Base-by-base conservation (phyloP, 1,140 invertebrate species). In the Drosophila ironensis region DNA sequence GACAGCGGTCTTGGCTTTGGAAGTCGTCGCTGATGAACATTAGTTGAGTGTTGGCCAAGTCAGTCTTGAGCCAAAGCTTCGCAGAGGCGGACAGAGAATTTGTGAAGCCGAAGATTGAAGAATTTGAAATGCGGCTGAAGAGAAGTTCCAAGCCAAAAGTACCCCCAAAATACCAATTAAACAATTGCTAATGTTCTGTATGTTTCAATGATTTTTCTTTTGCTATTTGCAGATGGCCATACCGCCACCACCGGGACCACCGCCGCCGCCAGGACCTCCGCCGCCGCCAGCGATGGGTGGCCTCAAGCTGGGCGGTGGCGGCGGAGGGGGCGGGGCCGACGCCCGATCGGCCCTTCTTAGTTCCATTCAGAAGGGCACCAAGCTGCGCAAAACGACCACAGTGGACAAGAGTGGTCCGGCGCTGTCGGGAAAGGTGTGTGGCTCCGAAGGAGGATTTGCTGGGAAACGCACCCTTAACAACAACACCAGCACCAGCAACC, bases 331-430 rank as follows among this genome's bases (percentile, higher is more conserved):
- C n/a, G 91, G 90, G 5, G 92, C 93, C 9, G 92, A 94, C 66
- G 92, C 92, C 28, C 92, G 95, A 73, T 92, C 92, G 53, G 91
- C 93, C 9, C 90, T 98, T 42, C 91, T 98, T 17, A 93, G 93
- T 68, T 96, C 96, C 37, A 98, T 98, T 76, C 93, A 95, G 70
- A 93, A 94, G 89, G 97, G 97, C 38, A 92, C 94, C 46, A 92
- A 92, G 56, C 91, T 98, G 56, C 97, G 96, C 89, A 98, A 97
- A 91, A 93, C 96, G 52, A 93, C 94, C 1, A 97, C 97, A 4
- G 94, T 96, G 80, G 97, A 98, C 88, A 95, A 96, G 90, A 98
- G 96, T 92, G 94, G 93, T 30, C 97, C 97, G 1, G 82, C 93
- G 47, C 90, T 97, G 57, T 90, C 92, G 66, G 95, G 95, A 91